Evolutionary conservation across 2,888 invertebrate species (phyloP).

Genomic region (Deilephila porcellus): DNA sequence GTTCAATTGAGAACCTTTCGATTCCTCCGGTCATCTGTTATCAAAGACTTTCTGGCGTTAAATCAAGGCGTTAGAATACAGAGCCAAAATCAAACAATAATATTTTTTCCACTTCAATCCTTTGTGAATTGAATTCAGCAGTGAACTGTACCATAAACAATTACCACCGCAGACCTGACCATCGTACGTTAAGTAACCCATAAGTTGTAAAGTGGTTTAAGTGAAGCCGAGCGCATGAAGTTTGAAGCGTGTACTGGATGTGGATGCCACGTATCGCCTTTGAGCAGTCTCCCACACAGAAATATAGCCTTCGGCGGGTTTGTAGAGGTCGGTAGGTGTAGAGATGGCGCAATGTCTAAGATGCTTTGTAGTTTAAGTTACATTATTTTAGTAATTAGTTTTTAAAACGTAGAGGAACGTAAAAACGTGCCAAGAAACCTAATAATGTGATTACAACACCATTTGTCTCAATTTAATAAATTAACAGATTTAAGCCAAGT

Average conservation of each 20-base stretch:
- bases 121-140: not conserved
- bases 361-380: not conserved
- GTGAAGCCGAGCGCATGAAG: constrained; percentile 25
- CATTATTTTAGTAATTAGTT: no score
- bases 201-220: constrained; percentile 26
- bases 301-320: constrained; percentile 58
- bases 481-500: no score
- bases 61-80: no score
- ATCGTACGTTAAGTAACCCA: constrained; percentile 15
- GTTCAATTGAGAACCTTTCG: no score
- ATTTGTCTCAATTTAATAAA: no score
- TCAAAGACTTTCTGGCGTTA: no score
- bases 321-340: constrained; percentile 40
- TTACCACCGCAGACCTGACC: constrained; percentile 20
- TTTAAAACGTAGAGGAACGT: no score
- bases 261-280: constrained; percentile 59
- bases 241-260: constrained; percentile 27
- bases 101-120: not conserved
- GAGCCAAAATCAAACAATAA: not conserved
- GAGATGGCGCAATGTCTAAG: constrained; percentile 16
- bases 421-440: no score
- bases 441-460: no score
- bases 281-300: constrained; percentile 59
- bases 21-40: no score
- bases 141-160: not conserved